A percentile compares a stretch with the other conserved stretches of the same genome.
Evolutionary conservation across 2,113 vertebrate genomes (phyloP).

Genomic region (Oreochromis niloticus): DNA sequence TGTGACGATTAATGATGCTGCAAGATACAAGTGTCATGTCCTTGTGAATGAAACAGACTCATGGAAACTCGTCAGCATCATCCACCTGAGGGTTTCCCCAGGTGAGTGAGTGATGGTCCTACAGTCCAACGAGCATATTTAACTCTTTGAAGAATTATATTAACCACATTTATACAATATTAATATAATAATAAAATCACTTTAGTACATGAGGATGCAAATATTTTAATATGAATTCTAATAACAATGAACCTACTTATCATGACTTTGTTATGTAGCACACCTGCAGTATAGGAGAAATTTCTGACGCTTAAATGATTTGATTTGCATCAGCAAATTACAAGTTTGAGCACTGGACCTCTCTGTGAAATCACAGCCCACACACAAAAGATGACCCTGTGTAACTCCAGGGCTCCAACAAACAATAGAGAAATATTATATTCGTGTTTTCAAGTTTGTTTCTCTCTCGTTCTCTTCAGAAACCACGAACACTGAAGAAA

Average conservation of each 20-base stretch:
- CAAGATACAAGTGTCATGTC: too few relatives aligned
- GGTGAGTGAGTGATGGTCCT: too few relatives aligned
- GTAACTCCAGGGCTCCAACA: background rate
- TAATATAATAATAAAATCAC: background rate
- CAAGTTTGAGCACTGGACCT: background rate
- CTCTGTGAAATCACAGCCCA: background rate
- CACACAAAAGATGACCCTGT: background rate
- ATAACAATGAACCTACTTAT: too few relatives aligned
- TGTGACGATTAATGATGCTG: too few relatives aligned
- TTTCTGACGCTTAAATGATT: accelerated
- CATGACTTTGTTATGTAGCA: too few relatives aligned
- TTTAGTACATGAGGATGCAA: background rate
- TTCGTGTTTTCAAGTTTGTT: background rate
- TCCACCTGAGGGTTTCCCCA: too few relatives aligned
- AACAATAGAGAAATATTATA: background rate
- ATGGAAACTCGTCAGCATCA: too few relatives aligned
- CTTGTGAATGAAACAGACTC: too few relatives aligned
- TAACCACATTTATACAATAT: background rate
- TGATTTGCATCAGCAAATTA: background rate
- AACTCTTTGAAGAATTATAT: too few relatives aligned
- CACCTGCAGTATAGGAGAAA: too few relatives aligned
- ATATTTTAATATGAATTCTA: accelerated
- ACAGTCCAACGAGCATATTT: too few relatives aligned
- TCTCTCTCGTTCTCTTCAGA: background rate
- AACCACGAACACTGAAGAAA: background rate